Percentiles rank a stretch among this genome's conserved stretches.
phyloP scores from a whole-genome alignment of 30 jellyfish, hydroid and myxozoan genomes.

The Cassiopea andromeda region DNA sequence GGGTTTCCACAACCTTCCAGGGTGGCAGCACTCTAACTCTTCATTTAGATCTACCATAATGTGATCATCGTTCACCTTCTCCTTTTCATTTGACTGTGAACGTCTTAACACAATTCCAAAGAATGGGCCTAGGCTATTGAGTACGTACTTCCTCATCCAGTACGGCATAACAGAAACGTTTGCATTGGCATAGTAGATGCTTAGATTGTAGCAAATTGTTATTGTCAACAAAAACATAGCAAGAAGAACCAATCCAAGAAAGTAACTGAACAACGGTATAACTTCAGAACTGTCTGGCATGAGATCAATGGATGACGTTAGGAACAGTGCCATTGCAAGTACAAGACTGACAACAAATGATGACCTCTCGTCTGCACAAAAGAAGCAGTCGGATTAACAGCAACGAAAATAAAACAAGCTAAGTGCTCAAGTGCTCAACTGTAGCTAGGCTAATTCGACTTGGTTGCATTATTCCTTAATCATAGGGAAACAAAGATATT shows the following conservation, averaged over 20 bases:
- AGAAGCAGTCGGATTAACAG: not conserved
- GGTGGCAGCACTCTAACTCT: conserved; percentile 72
- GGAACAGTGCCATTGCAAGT: conserved; percentile 92
- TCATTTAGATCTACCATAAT: conserved; percentile 45
- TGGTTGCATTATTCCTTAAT: too few relatives aligned
- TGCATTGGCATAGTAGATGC: conserved; percentile 88
- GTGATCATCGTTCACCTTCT: conserved; percentile 30
- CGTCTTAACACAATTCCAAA: conserved; percentile 61
- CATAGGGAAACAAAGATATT: too few relatives aligned
- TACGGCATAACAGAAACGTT: conserved; percentile 81
- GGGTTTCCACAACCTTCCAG: conserved; percentile 72
- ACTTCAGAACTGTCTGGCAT: conserved; percentile 98
- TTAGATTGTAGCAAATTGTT: conserved; percentile 87
- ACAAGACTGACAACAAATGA: conserved; percentile 84
- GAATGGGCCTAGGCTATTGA: conserved; percentile 68
- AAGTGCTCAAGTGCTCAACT: too few relatives aligned
- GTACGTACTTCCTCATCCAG: conserved; percentile 84
- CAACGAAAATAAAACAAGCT: not conserved
- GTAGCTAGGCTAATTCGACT: not conserved
- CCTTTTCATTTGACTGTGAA: conserved; percentile 10
- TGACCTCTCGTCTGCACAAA: conserved; percentile 90
- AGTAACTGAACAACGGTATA: conserved; percentile 86
- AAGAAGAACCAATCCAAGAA: conserved; percentile 75
- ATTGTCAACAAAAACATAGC: conserved; percentile 79
- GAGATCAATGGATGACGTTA: conserved; percentile 80